Base-by-base conservation (phyloP, 2,888 invertebrate genomes). In the Parthenolecanium corni region DNA sequence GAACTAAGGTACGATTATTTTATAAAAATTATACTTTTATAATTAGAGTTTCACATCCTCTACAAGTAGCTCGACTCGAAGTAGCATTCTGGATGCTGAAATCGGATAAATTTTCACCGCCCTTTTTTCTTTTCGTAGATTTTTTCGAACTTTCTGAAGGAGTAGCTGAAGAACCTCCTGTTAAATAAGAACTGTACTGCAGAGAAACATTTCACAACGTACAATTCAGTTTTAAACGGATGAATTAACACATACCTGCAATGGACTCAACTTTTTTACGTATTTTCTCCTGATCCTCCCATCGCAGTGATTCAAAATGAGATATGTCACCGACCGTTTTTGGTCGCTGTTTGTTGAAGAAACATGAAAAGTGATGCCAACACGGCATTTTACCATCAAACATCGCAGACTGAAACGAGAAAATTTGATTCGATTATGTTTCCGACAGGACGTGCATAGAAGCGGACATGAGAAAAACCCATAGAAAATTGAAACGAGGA, bases 311-410 rank as follows among this genome's bases (percentile, higher is more conserved):
- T 71, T 87, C 86, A 71, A 83, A 88, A 70, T 89, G 81, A 14
- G 79, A 84, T 69, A 96, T 87, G 66, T 95, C 93, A 31, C 82
- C 83, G 0, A 79, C 78, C 23, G 81, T 78, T 64, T 79, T 77
- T 0, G 90, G 89, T 2, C 84, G 80, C 68, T 88, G 86, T 71
- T 89, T 86, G 18, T 76, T 75, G 71, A 94, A 95, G 73, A 96
- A 94, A 72, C 96, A 96, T 1, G 77, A 76, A 65, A 81, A 79
- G 75, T 96, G 95, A 71, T 84, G 88, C 95, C 95, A 96, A 69
- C 85, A 83, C 0, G 91, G 82, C 68, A 83, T 80, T 73, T 85
- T 89, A 0, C 90, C 89, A 81, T 94, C 94, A 74, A 85, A 86
- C 71, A 84, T 82, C 1, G 88, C 82, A 14, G 90, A 91, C 90